These are phyloP conservation scores for Dendroctonus valens DNA, from an alignment of 1,140 invertebrate genomes.

Conservation along the genomic window DNA sequence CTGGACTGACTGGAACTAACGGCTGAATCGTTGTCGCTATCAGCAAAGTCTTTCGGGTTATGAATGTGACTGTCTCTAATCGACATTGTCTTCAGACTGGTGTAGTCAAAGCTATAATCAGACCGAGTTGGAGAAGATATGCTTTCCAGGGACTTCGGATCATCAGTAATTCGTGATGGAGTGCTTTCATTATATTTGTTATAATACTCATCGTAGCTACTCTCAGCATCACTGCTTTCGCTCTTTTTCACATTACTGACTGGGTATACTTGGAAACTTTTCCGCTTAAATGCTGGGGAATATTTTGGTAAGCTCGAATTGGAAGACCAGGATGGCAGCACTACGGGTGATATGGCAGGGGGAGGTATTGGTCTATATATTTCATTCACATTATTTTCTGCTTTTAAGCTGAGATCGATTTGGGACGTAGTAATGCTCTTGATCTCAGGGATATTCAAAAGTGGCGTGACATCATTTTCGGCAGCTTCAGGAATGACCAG, in stretches of 20 bases:
- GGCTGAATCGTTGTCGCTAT: slow-evolving; percentile 84
- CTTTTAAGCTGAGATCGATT: slow-evolving; percentile 27
- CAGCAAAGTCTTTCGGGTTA: slow-evolving; percentile 55
- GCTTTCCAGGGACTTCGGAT: slow-evolving; percentile 60
- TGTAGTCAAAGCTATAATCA: slow-evolving; percentile 56
- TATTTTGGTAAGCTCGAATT: slow-evolving; percentile 68
- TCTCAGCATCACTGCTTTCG: slow-evolving; percentile 50
- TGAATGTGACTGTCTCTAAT: slow-evolving; percentile 29
- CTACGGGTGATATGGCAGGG: slow-evolving; percentile 17
- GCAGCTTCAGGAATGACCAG: slow-evolving; percentile 78
- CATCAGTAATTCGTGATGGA: slow-evolving; percentile 28
- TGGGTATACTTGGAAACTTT: slow-evolving; percentile 67
- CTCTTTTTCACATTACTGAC: slow-evolving; percentile 47
- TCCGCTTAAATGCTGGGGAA: slow-evolving; percentile 79
- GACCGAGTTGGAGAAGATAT: slow-evolving; percentile 59
- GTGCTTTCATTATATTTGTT: slow-evolving; percentile 32
- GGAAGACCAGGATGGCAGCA: slow-evolving; percentile 55
- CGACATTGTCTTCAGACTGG: slow-evolving; percentile 44
- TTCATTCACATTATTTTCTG: slow-evolving; percentile 21
- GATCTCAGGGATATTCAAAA: slow-evolving; percentile 76
- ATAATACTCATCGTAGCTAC: slow-evolving; percentile 24
- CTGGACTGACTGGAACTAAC: slow-evolving; percentile 73
- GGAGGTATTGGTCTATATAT: not conserved
- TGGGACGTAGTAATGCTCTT: slow-evolving; percentile 58
- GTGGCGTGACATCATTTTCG: slow-evolving; percentile 49